Conservation (phyloP, 2,797 vertebrate species). For the Masticophis lateralis region DNA sequence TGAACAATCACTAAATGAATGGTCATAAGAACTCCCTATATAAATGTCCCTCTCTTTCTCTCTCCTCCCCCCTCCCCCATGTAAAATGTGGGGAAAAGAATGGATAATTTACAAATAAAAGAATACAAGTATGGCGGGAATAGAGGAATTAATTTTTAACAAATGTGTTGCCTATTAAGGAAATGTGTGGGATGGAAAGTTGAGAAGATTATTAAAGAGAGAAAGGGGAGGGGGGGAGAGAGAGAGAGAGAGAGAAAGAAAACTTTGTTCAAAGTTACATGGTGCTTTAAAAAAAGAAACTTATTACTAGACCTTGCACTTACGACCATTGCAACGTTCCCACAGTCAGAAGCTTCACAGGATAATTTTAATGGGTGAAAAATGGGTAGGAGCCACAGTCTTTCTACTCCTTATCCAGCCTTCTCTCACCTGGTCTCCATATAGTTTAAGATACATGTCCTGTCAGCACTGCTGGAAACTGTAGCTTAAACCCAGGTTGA, state of each 20-base stretch:
- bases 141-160: not conserved
- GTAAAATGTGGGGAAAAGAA: not conserved
- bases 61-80: not conserved
- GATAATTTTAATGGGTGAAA: not conserved
- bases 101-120: not conserved
- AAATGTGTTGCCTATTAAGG: not conserved
- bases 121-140: not conserved
- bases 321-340: no score
- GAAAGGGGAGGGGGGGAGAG: no score
- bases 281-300: no score
- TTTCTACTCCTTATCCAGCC: not conserved
- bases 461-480: not conserved
- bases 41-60: not conserved
- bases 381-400: not conserved
- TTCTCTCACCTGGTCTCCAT: not conserved
- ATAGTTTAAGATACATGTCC: not conserved
- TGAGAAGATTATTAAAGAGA: not conserved
- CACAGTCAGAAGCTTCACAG: not conserved
- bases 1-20: not conserved
- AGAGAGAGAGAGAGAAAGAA: no score
- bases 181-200: not conserved
- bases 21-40: not conserved
- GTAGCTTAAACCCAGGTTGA: not conserved
- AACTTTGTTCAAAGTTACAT: no score
- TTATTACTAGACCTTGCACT: no score